These are phyloP conservation scores for Dunckerocampus dactyliophorus DNA, from an alignment of 2,113 vertebrate genomes.

Conservation along the genomic window DNA sequence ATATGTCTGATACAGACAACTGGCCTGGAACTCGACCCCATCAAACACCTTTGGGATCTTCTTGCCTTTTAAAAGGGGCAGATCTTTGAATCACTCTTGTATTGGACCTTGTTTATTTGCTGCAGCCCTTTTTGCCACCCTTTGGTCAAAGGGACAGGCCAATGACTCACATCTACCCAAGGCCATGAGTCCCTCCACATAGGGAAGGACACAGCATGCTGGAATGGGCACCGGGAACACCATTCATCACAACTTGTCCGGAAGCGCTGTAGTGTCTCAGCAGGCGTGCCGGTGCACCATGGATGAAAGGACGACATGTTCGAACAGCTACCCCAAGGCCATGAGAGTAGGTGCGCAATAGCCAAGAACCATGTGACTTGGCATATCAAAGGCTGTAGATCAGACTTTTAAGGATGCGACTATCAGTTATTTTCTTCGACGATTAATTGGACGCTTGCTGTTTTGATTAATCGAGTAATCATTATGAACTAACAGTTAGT, in stretches of 20 bases:
- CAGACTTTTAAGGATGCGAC: neutral
- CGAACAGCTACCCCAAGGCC: slow-evolving; percentile 58
- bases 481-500: too few relatives aligned
- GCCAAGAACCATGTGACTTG: slow-evolving; percentile 24
- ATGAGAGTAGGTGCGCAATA: slow-evolving; percentile 34
- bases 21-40: neutral
- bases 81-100: too few relatives aligned
- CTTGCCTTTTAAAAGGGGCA: too few relatives aligned
- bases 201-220: slow-evolving; percentile 39
- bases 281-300: slow-evolving; percentile 33
- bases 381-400: slow-evolving; percentile 25
- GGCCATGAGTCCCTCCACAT: slow-evolving; percentile 33
- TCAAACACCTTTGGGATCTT: neutral
- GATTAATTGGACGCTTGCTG: too few relatives aligned
- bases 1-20: neutral
- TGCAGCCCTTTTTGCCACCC: slow-evolving; percentile 14
- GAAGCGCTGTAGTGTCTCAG: slow-evolving; percentile 42
- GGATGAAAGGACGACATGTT: slow-evolving; percentile 56
- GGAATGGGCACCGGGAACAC: slow-evolving; percentile 28
- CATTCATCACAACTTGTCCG: slow-evolving; percentile 60
- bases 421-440: too few relatives aligned
- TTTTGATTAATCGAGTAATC: too few relatives aligned
- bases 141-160: slow-evolving; percentile 25
- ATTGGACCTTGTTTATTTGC: neutral
- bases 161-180: slow-evolving; percentile 33